These are phyloP conservation scores for Julus scandinavius DNA, from an alignment of 2,888 invertebrate genomes.

Conservation along the genomic window DNA sequence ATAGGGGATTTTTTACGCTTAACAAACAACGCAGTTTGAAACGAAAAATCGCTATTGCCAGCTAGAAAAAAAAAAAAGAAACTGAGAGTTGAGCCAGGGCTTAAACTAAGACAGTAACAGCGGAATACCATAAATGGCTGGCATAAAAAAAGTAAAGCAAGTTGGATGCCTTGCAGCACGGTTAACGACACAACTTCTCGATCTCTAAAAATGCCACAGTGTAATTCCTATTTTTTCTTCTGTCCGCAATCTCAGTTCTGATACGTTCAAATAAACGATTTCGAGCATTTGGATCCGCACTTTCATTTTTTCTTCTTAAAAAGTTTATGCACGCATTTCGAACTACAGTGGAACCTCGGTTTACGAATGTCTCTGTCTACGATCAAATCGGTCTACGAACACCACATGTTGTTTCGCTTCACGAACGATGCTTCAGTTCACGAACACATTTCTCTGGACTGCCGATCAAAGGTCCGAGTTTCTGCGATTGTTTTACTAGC, in stretches of 20 bases:
- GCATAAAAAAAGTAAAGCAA: conserved; percentile 24
- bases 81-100: conserved; percentile 27
- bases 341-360: too few relatives aligned
- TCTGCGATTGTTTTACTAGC: too few relatives aligned
- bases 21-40: conserved; percentile 33
- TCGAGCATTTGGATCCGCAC: background rate
- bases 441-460: too few relatives aligned
- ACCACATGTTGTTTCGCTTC: too few relatives aligned
- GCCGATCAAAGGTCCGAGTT: too few relatives aligned
- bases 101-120: conserved; percentile 25
- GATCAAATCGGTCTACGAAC: too few relatives aligned
- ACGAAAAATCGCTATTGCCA: background rate
- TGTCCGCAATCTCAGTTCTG: background rate
- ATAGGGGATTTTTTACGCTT: conserved; percentile 31
- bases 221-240: background rate
- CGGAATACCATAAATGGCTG: conserved; percentile 6
- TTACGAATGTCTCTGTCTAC: too few relatives aligned
- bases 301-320: too few relatives aligned
- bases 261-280: background rate
- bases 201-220: background rate
- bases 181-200: conserved; percentile 14
- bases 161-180: background rate
- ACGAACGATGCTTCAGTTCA: too few relatives aligned
- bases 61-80: background rate
- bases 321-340: too few relatives aligned